These are phyloP conservation scores for Drosophila sulfurigaster DNA, from an alignment of 1,140 invertebrate species.

Conservation along the genomic window DNA sequence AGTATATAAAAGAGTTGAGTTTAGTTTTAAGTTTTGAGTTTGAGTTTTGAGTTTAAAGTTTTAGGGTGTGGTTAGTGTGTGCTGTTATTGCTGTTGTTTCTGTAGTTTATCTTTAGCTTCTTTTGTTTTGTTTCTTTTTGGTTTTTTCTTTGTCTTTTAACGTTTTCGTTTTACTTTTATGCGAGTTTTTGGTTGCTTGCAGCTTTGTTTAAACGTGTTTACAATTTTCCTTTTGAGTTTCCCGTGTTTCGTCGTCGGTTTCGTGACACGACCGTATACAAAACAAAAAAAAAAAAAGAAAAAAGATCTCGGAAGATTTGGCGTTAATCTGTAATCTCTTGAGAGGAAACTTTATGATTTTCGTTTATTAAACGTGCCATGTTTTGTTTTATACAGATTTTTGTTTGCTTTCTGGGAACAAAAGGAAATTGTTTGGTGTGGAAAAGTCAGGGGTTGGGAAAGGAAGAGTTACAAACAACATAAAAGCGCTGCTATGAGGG, in stretches of 20 bases:
- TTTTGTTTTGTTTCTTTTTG: conserved; percentile 12
- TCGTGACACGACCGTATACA: conserved; percentile 1
- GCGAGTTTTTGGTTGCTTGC: conserved; percentile 32
- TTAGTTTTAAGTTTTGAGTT: conserved; percentile 27
- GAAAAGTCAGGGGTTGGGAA: not conserved
- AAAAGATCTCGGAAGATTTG: conserved; percentile 13
- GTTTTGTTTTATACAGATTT: conserved; percentile 51
- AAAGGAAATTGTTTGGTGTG: not conserved
- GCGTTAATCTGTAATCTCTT: not conserved
- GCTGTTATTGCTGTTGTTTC: conserved; percentile 31
- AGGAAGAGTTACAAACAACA: not conserved
- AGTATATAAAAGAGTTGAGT: conserved; percentile 3
- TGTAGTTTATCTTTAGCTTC: conserved; percentile 19
- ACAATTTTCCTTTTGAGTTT: conserved; percentile 14
- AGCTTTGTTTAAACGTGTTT: conserved; percentile 33
- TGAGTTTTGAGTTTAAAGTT: conserved; percentile 25
- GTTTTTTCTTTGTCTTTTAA: conserved; percentile 17
- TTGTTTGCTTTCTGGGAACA: conserved; percentile 27
- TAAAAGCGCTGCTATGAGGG: conserved; percentile 5
- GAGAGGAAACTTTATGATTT: conserved; percentile 24
- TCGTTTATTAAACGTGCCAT: conserved; percentile 68
- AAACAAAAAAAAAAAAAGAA: too few species aligned
- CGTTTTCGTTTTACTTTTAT: conserved; percentile 30
- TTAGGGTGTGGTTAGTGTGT: conserved; percentile 47
- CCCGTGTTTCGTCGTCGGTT: conserved; percentile 1